Evolutionary conservation across 2,113 vertebrate genomes (phyloP), one percentile per base, ranked within the genome.

Genomic region (Indicator maculatus): DNA sequence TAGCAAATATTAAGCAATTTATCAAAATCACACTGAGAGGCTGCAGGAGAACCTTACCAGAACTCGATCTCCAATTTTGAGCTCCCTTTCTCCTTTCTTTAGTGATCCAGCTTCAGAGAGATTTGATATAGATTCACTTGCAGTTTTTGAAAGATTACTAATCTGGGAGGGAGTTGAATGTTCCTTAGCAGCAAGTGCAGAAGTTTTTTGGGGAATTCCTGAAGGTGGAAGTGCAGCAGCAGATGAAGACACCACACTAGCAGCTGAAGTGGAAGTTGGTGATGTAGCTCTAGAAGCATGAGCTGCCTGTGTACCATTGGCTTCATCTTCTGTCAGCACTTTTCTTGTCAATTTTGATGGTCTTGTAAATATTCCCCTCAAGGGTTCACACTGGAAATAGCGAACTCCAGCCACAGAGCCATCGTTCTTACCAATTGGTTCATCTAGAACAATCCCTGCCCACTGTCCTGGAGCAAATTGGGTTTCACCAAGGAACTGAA

Each of bases 401-500:
- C 99, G 98, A 61, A 99, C 98, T 6, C 99, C 99, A 8, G 99
- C 99, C 96, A 99, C 99, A 0, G 99, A 99, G 15, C 99, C 99
- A 1, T 99, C 99, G 3, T 99, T 99, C 97, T 99, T 99, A n/a
- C 99, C 99, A 16, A 99, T 99, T 20, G 99, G 96, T 93, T 99
- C 99, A 9, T 99, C 99, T 56, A 99, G 94, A 83, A 99, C 99
- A 16, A 99, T 99, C 52, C 99, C 99, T 2, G 99, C 99, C 99
- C 99, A 99, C 86, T 99, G 99, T 56, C 99, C 99, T 0, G 99
- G 99, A 10, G 99, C 99, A 83, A 99, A 99, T 90, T 99, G 99
- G 0, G 99, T 99, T 69, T 99, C 99, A 50, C 99, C 99, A 50
- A 99, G 98, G 97, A 99, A 99, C 91, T 99, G 99, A 89, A 99